These are phyloP conservation scores for Ctenochaetus hawaiiensis DNA, from an alignment of 2,797 vertebrate species.

Conservation along the genomic window DNA sequence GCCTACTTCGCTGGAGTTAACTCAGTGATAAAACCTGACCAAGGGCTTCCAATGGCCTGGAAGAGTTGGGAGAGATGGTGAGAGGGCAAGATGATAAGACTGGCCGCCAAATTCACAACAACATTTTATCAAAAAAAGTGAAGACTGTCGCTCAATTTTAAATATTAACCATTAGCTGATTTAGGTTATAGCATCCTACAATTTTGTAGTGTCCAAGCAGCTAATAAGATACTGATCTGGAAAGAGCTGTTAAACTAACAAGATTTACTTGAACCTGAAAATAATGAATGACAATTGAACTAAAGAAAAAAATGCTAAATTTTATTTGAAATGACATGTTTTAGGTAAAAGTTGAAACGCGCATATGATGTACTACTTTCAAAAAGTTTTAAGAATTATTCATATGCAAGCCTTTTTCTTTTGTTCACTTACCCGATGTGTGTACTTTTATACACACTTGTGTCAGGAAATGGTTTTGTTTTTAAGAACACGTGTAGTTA, in stretches of 20 bases:
- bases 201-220: not conserved
- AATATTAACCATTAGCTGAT: conserved; percentile 17
- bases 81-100: conserved; percentile 55
- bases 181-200: not conserved
- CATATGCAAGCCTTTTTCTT: not conserved
- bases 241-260: not conserved
- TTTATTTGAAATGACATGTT: not conserved
- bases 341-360: not conserved
- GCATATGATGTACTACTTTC: not conserved
- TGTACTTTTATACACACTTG: not conserved
- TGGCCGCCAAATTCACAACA: not conserved
- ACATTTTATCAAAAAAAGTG: conserved; percentile 9
- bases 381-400: not conserved
- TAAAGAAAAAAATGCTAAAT: not conserved
- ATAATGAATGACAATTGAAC: not conserved
- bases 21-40: conserved; percentile 92
- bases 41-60: conserved; percentile 86
- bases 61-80: conserved; percentile 77
- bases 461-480: not conserved
- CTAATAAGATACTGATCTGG: conserved; percentile 15
- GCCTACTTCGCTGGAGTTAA: conserved; percentile 92
- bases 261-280: not conserved
- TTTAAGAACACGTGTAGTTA: not conserved
- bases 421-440: not conserved
- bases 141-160: conserved; percentile 14